Evolutionary conservation across 2,113 vertebrate species (phyloP).

Genomic region (Pantherophis guttatus): DNA sequence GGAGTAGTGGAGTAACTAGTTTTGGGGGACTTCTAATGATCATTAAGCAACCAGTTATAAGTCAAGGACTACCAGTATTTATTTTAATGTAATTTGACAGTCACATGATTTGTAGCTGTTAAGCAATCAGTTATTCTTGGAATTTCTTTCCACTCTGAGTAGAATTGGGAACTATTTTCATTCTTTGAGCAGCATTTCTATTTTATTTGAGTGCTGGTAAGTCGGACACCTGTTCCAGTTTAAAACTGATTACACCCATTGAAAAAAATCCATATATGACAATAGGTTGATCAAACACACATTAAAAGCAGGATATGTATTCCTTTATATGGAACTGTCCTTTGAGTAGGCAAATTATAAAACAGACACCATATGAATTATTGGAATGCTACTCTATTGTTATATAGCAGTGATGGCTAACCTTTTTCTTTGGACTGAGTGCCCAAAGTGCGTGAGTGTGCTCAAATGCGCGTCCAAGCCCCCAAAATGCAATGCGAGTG

Average conservation of each 20-base stretch:
- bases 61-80: background rate
- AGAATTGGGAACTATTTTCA: background rate
- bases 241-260: background rate
- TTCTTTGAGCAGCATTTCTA: background rate
- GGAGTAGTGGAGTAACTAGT: too few species aligned
- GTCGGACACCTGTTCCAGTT: background rate
- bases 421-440: too few species aligned
- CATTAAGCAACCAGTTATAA: too few species aligned
- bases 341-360: too few species aligned
- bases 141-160: background rate
- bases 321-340: background rate
- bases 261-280: background rate
- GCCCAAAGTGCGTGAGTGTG: too few species aligned
- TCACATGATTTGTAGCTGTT: background rate
- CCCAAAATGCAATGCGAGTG: too few species aligned
- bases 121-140: background rate
- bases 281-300: background rate
- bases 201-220: background rate
- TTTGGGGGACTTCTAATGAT: too few species aligned
- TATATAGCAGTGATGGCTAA: too few species aligned
- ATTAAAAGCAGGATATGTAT: background rate
- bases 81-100: background rate
- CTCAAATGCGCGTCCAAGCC: too few species aligned
- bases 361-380: too few species aligned
- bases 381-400: too few species aligned